phyloP scores from a whole-genome alignment of 2,888 invertebrate species.

The Volucella zonaria region DNA sequence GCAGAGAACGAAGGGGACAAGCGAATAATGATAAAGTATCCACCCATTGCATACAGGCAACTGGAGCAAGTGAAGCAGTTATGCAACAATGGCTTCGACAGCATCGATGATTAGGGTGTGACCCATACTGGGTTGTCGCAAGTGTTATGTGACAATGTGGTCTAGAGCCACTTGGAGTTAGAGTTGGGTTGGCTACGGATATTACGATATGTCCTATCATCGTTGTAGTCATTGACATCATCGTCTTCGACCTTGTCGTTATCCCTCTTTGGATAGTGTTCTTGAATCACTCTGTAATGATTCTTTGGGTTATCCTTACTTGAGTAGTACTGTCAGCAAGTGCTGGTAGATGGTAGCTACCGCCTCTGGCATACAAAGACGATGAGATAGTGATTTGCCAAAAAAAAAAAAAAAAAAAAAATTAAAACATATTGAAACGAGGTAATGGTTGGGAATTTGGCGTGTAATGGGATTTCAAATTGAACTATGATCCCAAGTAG shows the following conservation, averaged over 20 bases:
- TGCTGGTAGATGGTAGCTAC: conserved; percentile 27
- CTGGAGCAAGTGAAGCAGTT: conserved; percentile 64
- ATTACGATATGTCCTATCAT: conserved; percentile 38
- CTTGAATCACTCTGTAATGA: conserved; percentile 43
- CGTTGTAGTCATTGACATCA: conserved; percentile 27
- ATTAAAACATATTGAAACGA: neutral
- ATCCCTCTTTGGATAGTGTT: neutral
- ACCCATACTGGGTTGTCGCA: conserved; percentile 12
- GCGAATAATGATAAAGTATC: conserved; percentile 56
- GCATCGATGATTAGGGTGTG: conserved; percentile 52
- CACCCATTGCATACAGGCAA: conserved; percentile 12
- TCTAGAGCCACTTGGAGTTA: neutral
- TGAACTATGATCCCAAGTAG: conserved; percentile 46
- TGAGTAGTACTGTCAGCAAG: conserved; percentile 39
- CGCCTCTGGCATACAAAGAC: conserved; percentile 25
- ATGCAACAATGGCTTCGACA: conserved; percentile 64
- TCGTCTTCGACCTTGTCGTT: neutral
- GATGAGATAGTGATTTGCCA: conserved; percentile 23
- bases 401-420: neutral
- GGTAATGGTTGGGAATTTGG: conserved; percentile 29
- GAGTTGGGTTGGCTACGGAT: neutral
- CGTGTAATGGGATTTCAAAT: conserved; percentile 60
- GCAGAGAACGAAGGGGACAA: neutral
- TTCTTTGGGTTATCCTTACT: conserved; percentile 47
- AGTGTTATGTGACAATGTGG: conserved; percentile 15